phyloP scores from a whole-genome alignment of 1,140 invertebrate species.

The Philaenus spumarius region DNA sequence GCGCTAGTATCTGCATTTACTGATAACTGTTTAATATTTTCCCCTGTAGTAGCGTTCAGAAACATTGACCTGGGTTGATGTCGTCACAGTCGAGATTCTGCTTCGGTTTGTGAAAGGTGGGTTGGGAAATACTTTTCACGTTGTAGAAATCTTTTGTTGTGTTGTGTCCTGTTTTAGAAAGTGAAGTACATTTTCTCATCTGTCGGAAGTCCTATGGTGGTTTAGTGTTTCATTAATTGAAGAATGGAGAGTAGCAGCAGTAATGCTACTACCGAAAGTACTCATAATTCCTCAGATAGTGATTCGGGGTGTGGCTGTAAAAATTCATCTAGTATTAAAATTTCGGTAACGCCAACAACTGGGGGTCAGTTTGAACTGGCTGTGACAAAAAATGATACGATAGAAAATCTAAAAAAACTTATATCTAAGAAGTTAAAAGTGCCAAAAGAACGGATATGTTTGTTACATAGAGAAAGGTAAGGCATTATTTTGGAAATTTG shows the following conservation, averaged over 20 bases:
- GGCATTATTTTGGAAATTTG: conserved; percentile 27
- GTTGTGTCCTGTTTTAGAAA: neutral
- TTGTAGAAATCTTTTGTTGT: conserved; percentile 4
- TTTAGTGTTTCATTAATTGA: conserved; percentile 7
- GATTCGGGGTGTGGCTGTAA: conserved; percentile 26
- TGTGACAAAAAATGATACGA: conserved; percentile 67
- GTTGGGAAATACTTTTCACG: conserved; percentile 6
- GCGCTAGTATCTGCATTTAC: no score
- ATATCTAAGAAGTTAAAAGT: conserved; percentile 89
- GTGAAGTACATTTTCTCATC: neutral
- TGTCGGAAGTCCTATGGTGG: conserved; percentile 6
- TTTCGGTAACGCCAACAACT: conserved; percentile 81
- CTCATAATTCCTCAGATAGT: conserved; percentile 20
- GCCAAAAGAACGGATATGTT: conserved; percentile 83
- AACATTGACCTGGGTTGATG: no score
- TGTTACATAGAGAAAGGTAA: conserved; percentile 87
- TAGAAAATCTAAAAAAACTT: conserved; percentile 82
- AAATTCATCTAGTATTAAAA: conserved; percentile 47
- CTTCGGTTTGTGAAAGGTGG: no score
- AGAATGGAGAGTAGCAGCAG: conserved; percentile 25
- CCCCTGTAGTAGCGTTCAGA: no score
- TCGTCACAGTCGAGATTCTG: no score
- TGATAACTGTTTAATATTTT: no score
- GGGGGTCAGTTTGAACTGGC: conserved; percentile 81
- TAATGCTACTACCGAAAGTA: conserved; percentile 24